Base-by-base conservation (phyloP, 2,113 vertebrate genomes). In the Mus spicilegus region DNA sequence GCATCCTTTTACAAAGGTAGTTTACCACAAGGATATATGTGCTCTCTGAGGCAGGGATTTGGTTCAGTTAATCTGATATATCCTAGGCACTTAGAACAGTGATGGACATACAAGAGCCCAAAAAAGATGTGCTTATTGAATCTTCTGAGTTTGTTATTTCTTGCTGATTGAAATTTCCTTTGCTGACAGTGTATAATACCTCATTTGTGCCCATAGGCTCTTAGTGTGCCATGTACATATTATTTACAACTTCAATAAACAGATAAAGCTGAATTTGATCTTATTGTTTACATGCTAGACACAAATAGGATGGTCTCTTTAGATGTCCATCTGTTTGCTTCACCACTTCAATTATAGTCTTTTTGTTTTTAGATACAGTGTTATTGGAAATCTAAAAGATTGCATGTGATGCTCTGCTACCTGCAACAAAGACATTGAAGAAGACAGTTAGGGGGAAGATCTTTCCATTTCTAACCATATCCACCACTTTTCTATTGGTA, bases 211-310 rank as follows among this genome's bases (percentile, higher is more conserved):
- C 84, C 95, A 96, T 93, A 93, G 93, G 85, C 93, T 92, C 56
- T 63, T 42, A 96, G 87, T 94, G 84, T 96, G 87, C 93, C 94
- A 93, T 61, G 88, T 95, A 90, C 95, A 96, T 96, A 97, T 97
- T n/a, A 97, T 97, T 97, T 97, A 96, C 96, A 97, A 97, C 92
- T 95, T 97, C 95, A 97, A 84, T 95, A 97, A 96, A 97, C 36
- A 96, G 94, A 95, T 95, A 95, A 97, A 81, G 96, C 95, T 97
- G 90, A 96, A 96, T 95, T 97, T 93, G 89, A 91, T 90, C 87
- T 67, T 92, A 49, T 96, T 39, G 24, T 86, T 97, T 97, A 97
- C 46, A 89, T 72, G 82, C 69, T 86, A 76, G 87, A 96, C 94
- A 97, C 87, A 96, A 97, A 95, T 94, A 58, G 93, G 81, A 89